phyloP scores from a whole-genome alignment of 2,113 vertebrate species.

The Carassius gibelio region DNA sequence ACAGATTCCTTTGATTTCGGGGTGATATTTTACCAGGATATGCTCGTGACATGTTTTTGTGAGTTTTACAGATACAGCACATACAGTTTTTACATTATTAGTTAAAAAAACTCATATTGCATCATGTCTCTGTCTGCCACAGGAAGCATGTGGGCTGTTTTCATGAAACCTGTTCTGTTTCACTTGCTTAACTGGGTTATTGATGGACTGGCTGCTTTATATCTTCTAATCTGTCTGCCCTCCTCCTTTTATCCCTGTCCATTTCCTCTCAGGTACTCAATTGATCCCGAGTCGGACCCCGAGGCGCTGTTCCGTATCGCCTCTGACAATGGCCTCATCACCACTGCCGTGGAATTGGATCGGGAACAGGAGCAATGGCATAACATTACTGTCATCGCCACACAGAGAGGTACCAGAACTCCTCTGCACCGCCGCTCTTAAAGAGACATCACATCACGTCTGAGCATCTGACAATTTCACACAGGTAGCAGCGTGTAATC shows the following conservation, averaged over 20 bases:
- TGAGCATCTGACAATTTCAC: neutral
- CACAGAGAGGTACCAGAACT: constrained; percentile 81
- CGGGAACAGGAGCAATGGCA: constrained; percentile 84
- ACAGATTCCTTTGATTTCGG: no score
- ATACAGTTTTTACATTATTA: neutral
- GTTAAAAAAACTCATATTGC: neutral
- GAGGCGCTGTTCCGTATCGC: constrained; percentile 85
- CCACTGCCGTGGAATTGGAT: constrained; percentile 81
- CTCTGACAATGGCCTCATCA: constrained; percentile 83
- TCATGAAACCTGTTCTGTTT: neutral
- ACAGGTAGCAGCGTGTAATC: constrained; percentile 20
- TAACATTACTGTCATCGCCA: constrained; percentile 86
- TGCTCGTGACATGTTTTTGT: neutral
- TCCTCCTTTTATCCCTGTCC: neutral
- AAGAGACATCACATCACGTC: neutral
- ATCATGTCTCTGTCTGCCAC: neutral
- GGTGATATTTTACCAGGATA: no score
- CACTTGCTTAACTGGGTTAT: constrained; percentile 11
- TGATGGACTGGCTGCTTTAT: constrained; percentile 9
- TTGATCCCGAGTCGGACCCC: constrained; percentile 84
- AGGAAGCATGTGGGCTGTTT: constrained; percentile 11
- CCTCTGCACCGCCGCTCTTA: neutral
- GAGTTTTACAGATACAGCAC: neutral
- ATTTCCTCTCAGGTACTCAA: constrained; percentile 78
- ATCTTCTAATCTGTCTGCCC: constrained; percentile 12